Conservation (phyloP, 2,888 invertebrate genomes). For the Margaritifera margaritifera region DNA sequence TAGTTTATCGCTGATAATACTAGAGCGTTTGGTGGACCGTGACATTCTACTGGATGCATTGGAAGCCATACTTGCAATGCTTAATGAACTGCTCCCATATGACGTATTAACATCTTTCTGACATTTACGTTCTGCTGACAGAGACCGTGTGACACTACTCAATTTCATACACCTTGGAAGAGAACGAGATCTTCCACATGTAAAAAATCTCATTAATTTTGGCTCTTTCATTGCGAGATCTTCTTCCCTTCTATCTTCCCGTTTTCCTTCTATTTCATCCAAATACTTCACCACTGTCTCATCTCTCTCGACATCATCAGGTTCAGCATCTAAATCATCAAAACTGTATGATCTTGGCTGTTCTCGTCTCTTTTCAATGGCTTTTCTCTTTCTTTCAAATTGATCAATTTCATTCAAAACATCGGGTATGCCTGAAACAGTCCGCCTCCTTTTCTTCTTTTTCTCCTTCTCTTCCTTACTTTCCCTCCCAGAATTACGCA, state of each 20-base stretch:
- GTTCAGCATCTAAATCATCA: slow-evolving; percentile 55
- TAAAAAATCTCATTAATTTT: slow-evolving; percentile 55
- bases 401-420: slow-evolving; percentile 59
- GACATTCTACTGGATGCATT: slow-evolving; percentile 47
- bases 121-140: slow-evolving; percentile 35
- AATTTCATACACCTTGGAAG: slow-evolving; percentile 60
- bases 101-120: slow-evolving; percentile 28
- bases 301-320: slow-evolving; percentile 42
- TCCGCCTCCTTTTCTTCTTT: slow-evolving; percentile 53
- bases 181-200: slow-evolving; percentile 60
- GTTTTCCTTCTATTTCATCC: slow-evolving; percentile 61
- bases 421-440: slow-evolving; percentile 63
- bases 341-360: slow-evolving; percentile 59
- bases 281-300: slow-evolving; percentile 60
- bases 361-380: slow-evolving; percentile 31
- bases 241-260: slow-evolving; percentile 57
- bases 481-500: slow-evolving; percentile 83
- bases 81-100: slow-evolving; percentile 48
- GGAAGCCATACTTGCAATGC: slow-evolving; percentile 49
- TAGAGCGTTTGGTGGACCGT: slow-evolving; percentile 55
- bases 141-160: slow-evolving; percentile 28
- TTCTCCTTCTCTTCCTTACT: slow-evolving; percentile 40
- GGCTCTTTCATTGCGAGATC: slow-evolving; percentile 51
- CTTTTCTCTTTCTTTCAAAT: slow-evolving; percentile 53
- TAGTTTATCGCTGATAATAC: slow-evolving; percentile 59